phyloP scores from a whole-genome alignment of 2,113 vertebrate genomes.

The Melospiza georgiana region DNA sequence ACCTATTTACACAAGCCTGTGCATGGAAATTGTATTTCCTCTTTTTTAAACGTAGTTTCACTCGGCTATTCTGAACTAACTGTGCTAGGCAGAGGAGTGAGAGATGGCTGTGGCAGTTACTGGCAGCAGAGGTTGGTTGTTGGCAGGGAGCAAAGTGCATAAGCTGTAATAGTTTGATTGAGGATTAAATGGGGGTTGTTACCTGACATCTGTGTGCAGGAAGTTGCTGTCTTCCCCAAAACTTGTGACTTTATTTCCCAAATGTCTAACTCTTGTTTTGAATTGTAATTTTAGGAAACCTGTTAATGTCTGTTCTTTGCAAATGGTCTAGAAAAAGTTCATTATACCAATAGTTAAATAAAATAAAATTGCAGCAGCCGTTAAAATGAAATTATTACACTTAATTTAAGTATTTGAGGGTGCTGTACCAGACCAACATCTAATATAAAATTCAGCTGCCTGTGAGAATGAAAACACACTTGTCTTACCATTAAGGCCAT shows the following conservation, averaged over 20 bases:
- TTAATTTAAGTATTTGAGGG: background rate
- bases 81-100: background rate
- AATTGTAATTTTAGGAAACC: background rate
- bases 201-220: background rate
- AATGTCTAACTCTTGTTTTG: background rate
- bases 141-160: background rate
- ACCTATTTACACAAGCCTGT: background rate
- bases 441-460: background rate
- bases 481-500: background rate
- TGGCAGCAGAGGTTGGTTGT: background rate
- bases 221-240: background rate
- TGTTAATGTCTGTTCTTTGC: background rate
- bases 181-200: background rate
- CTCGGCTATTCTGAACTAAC: background rate
- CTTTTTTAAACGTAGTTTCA: background rate
- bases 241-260: background rate
- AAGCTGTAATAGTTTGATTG: background rate
- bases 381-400: background rate
- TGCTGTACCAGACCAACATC: background rate
- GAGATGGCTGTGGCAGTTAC: background rate
- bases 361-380: background rate
- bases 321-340: background rate
- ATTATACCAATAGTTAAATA: background rate
- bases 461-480: background rate
- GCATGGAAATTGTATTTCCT: background rate